phyloP scores from a whole-genome alignment of 2,113 vertebrate species.

The Menura novaehollandiae region DNA sequence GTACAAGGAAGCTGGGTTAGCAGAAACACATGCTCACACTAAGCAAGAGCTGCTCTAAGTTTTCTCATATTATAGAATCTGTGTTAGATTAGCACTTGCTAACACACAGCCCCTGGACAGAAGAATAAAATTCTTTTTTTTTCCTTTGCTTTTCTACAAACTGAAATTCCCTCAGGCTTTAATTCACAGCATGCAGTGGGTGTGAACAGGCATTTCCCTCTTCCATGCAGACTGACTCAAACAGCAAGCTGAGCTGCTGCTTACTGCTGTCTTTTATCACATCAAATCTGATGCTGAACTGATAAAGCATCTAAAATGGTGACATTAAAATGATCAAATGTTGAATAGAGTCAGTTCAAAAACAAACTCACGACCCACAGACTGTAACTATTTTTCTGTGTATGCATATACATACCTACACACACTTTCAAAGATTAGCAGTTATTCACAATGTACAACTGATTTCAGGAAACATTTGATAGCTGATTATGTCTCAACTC shows the following conservation, averaged over 20 bases:
- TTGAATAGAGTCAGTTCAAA: not conserved
- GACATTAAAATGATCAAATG: not conserved
- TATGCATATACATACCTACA: not conserved
- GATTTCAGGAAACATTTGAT: not conserved
- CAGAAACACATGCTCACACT: not conserved
- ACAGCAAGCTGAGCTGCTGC: not conserved
- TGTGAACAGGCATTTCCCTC: not conserved
- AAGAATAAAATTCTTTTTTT: not conserved
- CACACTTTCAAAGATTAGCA: not conserved
- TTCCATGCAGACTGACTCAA: not conserved
- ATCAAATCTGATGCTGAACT: not conserved
- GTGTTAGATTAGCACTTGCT: not conserved
- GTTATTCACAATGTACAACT: not conserved
- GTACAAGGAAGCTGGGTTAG: not conserved
- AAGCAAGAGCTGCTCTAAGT: not conserved
- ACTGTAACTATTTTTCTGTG: not conserved
- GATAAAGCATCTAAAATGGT: not conserved
- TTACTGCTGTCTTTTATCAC: not conserved
- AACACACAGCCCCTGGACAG: not conserved
- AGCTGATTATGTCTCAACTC: not conserved
- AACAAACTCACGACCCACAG: not conserved
- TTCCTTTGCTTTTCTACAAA: not conserved
- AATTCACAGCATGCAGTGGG: not conserved
- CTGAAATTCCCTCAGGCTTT: not conserved
- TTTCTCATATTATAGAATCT: not conserved